Percentiles rank a stretch among this genome's conserved stretches.
Conservation (phyloP, 2,888 invertebrate species). For the Protodeltote pygarga region DNA sequence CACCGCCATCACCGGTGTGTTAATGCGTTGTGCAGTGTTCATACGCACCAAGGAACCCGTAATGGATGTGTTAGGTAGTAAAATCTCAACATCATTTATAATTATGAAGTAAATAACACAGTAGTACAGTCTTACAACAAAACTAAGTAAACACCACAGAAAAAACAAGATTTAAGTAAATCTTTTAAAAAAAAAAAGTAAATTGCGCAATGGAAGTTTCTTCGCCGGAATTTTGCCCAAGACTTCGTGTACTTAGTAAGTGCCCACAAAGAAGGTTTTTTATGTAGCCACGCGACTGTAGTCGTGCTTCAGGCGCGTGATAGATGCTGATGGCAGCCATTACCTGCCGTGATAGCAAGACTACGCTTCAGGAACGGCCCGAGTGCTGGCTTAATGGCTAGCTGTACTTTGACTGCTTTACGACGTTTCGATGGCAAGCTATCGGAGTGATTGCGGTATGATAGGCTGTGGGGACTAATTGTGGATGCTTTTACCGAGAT, state of each 20-base stretch:
- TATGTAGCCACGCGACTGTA: slow-evolving; percentile 38
- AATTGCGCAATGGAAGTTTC: slow-evolving; percentile 1
- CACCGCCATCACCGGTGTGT: too few relatives aligned
- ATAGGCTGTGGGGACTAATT: slow-evolving; percentile 27
- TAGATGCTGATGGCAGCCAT: slow-evolving; percentile 51
- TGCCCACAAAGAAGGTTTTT: slow-evolving; percentile 44
- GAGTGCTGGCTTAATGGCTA: slow-evolving; percentile 40
- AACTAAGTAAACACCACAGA: too few relatives aligned
- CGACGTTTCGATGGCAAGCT: slow-evolving; percentile 16
- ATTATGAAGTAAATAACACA: too few relatives aligned
- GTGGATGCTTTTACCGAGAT: slow-evolving; percentile 4
- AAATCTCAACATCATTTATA: too few relatives aligned
- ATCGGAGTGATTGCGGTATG: slow-evolving; percentile 38
- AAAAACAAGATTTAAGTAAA: too few relatives aligned
- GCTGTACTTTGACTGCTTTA: slow-evolving; percentile 46
- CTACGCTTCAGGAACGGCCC: slow-evolving; percentile 40
- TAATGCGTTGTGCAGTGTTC: too few relatives aligned
- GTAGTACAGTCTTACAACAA: too few relatives aligned
- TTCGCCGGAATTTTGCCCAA: slow-evolving; percentile 17
- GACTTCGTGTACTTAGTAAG: slow-evolving; percentile 29
- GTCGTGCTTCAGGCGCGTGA: slow-evolving; percentile 46
- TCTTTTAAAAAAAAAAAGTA: slow-evolving; percentile 20
- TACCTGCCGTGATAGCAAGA: slow-evolving; percentile 50
- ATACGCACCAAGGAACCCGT: too few relatives aligned
- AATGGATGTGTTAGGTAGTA: too few relatives aligned